Evolutionary conservation across 2,888 invertebrate genomes (phyloP).

Genomic region (Volucella zonaria): DNA sequence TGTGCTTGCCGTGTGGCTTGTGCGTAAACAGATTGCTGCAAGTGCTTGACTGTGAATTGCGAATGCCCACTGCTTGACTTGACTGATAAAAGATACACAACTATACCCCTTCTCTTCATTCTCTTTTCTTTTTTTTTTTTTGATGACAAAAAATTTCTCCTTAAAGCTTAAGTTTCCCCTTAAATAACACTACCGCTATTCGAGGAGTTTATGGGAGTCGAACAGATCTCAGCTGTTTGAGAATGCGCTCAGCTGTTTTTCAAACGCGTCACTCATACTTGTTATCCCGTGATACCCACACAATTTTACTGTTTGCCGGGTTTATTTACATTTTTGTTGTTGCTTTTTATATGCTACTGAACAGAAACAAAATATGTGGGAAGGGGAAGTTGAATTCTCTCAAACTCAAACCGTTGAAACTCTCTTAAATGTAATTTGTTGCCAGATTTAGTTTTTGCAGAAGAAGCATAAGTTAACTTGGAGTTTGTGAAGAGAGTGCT

Average conservation of each 20-base stretch:
- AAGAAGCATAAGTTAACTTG: background rate
- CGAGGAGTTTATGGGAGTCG: no score
- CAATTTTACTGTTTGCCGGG: slow-evolving; percentile 40
- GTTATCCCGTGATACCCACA: slow-evolving; percentile 1
- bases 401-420: background rate
- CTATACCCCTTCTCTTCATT: background rate
- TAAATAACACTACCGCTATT: no score
- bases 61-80: no score
- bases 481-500: background rate
- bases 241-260: slow-evolving; percentile 10
- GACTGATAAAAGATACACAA: no score
- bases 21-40: no score
- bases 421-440: slow-evolving; percentile 39
- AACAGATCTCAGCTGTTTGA: background rate
- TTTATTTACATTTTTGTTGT: slow-evolving; percentile 59
- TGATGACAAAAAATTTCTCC: no score
- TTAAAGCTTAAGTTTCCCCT: no score
- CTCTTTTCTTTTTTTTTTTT: no score
- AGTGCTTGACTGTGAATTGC: no score
- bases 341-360: background rate
- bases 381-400: no score
- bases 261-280: slow-evolving; percentile 12
- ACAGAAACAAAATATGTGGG: background rate
- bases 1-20: no score
- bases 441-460: slow-evolving; percentile 51